A percentile compares a stretch with the other conserved stretches of the same genome.
These are phyloP conservation scores for Heliconius sara DNA, from an alignment of 2,888 invertebrate species.

Conservation along the genomic window DNA sequence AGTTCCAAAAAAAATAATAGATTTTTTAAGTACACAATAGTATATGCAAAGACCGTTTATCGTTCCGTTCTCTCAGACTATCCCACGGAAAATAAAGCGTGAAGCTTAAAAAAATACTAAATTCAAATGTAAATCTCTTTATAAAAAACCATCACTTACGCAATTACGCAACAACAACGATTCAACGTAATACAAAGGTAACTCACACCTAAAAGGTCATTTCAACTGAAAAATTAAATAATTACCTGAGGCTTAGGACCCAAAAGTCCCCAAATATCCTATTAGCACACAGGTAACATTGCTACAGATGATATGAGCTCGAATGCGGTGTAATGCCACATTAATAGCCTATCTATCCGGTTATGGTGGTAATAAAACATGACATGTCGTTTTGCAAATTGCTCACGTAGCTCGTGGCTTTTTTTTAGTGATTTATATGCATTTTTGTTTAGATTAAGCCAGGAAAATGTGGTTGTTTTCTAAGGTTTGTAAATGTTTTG, in stretches of 20 bases:
- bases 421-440: slow-evolving; percentile 8
- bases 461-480: neutral
- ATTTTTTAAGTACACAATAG: too few relatives aligned
- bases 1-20: too few relatives aligned
- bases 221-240: neutral
- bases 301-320: neutral
- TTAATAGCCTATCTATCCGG: slow-evolving; percentile 28
- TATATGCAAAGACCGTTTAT: too few relatives aligned
- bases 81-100: too few relatives aligned
- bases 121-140: too few relatives aligned
- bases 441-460: neutral
- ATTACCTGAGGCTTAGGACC: neutral
- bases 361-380: slow-evolving; percentile 22
- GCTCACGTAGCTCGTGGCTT: slow-evolving; percentile 22
- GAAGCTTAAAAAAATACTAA: too few relatives aligned
- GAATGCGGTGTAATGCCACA: neutral
- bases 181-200: neutral
- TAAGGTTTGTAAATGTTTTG: too few relatives aligned
- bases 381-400: slow-evolving; percentile 25
- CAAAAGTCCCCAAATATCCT: slow-evolving; percentile 10
- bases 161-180: neutral
- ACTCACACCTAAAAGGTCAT: neutral
- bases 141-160: too few relatives aligned
- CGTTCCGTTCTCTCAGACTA: too few relatives aligned
- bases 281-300: slow-evolving; percentile 14